Base-by-base conservation (phyloP, 1,140 invertebrate species). In the Patella vulgata region DNA sequence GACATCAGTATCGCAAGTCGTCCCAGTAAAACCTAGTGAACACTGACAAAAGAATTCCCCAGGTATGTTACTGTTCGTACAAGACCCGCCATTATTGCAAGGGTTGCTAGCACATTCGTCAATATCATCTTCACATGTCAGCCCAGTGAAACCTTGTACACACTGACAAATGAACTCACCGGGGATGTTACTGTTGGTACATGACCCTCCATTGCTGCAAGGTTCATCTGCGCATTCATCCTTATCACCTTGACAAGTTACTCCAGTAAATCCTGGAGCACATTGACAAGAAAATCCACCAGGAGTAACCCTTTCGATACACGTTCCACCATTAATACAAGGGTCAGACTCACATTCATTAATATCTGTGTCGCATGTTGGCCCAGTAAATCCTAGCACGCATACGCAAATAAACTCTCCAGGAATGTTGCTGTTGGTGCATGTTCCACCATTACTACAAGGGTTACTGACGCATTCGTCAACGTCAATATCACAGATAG, bases 21-120 rank as follows among this genome's bases (percentile, higher is more conserved):
- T 47, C 3, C 66, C 66, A 25, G 54, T 68, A 39, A 63, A 68
- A 11, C 36, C 40, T 14, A 39, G n/a, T 2, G 19, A 5, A 36
- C 63, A 66, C 90, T 88, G 0, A 92, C 91, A 81, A 95, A 98
- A 75, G 97, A 97, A 85, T 95, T 98, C 0, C 91, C 93, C 85
- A 92, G 98, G 61, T 2, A 43, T 4, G 58, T 48, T n/a, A 44
- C 67, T 25, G 40, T 79, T 70, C 9, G 59, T 46, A 64, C 79
- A 81, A 8, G 70, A 77, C 21, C 71, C 79, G 2, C 77, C 79
- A 60, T 81, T 81, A 30, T 71, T 61, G 70, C 77, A 79, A 0
- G 72, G 65, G 1, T 48, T 47, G 14, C 53, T 44, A 12, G 50
- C 31, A 36, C 79, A 81, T 53, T 78, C 75, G 48, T 81, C 70